Base-by-base conservation (phyloP, 2,888 invertebrate species). In the Microplitis manilae region DNA sequence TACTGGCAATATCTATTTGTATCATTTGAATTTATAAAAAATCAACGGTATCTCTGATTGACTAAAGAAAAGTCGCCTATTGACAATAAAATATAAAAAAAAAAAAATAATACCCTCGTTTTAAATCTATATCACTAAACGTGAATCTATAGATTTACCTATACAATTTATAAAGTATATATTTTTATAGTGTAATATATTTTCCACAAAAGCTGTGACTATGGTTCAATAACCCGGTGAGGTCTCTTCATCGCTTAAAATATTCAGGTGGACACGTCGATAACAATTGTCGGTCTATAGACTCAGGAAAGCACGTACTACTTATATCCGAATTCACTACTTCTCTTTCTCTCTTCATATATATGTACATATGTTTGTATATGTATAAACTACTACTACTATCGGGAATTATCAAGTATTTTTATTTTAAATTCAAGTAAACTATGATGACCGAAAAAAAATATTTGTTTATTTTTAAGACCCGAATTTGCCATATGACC, bases 181-280 rank as follows among this genome's bases (percentile, higher is more conserved):
- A 30, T 50, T 50, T 50, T 50, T 50, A 4, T 5, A 50, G 13
- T 50, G 50, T 13, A 50, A 15, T 17, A 68, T 15, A 50, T 68
- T 50, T 68, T 68, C 20, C 20, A 40, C 41, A 15, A 40, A 17
- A 68, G 15, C 17, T 41, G 17, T 41, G 13, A 38, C 72, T 30
- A 30, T 30, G 70, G 77, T 69, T 78, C 80, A 81, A 76, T 78
- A 79, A 81, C 81, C 81, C 68, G 75, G 60, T 73, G 79, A 79
- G 75, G 65, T 77, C 75, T 75, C 75, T 76, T 73, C 77, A 77
- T 77, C 77, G 62, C 68, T 60, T 82, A 77, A 81, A 82, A 82
- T 79, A 82, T 82, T 82, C 77, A 81, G 76, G 77, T 77, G 73
- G 77, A 79, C 77, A 76, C 76, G 80, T 79, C 82, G 80, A 82